Evolutionary conservation across 2,888 invertebrate species (phyloP), one percentile per base, ranked within the genome.

Genomic region (Steromphala cineraria): DNA sequence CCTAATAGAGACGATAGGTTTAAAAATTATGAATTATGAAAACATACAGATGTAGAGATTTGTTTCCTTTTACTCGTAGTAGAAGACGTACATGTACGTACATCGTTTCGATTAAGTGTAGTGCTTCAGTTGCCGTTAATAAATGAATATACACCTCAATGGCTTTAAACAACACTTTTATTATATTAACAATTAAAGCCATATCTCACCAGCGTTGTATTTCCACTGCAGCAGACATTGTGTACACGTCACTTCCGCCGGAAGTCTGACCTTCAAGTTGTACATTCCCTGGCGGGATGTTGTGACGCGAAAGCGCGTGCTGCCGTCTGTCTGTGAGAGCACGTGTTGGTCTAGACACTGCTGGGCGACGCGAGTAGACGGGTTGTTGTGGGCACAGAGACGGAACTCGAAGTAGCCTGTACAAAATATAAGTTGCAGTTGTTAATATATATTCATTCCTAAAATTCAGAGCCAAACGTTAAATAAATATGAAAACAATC

Each of bases 151-250:
- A n/a, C n/a, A n/a, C n/a, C n/a, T n/a, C n/a, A n/a, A n/a, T n/a
- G n/a, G n/a, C n/a, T n/a, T n/a, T n/a, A n/a, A n/a, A n/a, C n/a
- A n/a, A n/a, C n/a, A n/a, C n/a, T n/a, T n/a, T 55, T 55, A 8
- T 55, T 19, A 55, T 2, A 55, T 55, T 2, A 55, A 55, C 3
- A 36, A 36, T 5, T 46, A 5, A 10, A 46, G 13, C 46, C 13
- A 8, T 4, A n/a, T 31, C 67, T 89, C 88, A 40, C 91, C 91
- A 0, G 91, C 87, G 80, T 89, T 90, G 83, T 91, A 91, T 81
- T 88, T 90, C 91, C 91, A 91, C 81, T 89, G 91, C n/a, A 91
- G 83, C 15, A 90, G 85, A 82, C 91, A 91, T 55, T 86, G 87
- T 19, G 85, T 82, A 82, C 91, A 91, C 46, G 76, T 84, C 0